phyloP scores from a whole-genome alignment of 2,888 invertebrate species.

The Tetropium fuscum region DNA sequence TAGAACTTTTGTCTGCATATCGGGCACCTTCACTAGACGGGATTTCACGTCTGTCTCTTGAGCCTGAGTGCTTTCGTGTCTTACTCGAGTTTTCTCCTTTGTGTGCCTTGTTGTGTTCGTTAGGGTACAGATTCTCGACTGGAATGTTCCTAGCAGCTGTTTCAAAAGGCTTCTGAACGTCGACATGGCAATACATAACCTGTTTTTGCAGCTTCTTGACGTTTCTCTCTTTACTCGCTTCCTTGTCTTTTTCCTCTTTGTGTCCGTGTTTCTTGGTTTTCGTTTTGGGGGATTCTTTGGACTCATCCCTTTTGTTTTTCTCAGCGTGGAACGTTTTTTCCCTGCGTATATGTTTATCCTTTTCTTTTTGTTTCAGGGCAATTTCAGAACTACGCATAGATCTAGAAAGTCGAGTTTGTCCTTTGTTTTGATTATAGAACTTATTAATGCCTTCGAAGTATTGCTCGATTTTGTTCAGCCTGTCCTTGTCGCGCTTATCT shows the following conservation, averaged over 20 bases:
- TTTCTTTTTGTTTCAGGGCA: not conserved
- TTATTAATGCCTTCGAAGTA: conserved; percentile 16
- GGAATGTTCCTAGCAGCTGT: not conserved
- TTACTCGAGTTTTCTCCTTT: not conserved
- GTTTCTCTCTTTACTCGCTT: conserved; percentile 14
- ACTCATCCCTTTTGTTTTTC: not conserved
- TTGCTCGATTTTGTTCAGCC: conserved; percentile 13
- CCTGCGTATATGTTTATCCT: conserved; percentile 18
- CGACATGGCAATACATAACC: conserved; percentile 37
- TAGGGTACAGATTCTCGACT: not conserved
- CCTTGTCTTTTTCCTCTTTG: conserved; percentile 1
- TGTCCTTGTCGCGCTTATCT: conserved; percentile 12
- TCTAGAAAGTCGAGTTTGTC: conserved; percentile 5
- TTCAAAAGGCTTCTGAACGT: conserved; percentile 30
- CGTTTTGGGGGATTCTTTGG: not conserved
- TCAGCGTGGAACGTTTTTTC: conserved; percentile 35
- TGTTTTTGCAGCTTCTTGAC: conserved; percentile 10
- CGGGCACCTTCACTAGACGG: not conserved
- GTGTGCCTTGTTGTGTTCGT: not conserved
- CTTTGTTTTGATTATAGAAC: not conserved
- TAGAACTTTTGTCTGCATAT: not conserved
- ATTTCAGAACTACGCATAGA: conserved; percentile 9
- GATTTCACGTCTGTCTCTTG: not conserved
- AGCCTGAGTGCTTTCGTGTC: not conserved
- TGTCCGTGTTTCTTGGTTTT: conserved; percentile 16